Evolutionary conservation across 2,797 vertebrate species (phyloP), one percentile per base, ranked within the genome.

Genomic region (Catharus ustulatus): DNA sequence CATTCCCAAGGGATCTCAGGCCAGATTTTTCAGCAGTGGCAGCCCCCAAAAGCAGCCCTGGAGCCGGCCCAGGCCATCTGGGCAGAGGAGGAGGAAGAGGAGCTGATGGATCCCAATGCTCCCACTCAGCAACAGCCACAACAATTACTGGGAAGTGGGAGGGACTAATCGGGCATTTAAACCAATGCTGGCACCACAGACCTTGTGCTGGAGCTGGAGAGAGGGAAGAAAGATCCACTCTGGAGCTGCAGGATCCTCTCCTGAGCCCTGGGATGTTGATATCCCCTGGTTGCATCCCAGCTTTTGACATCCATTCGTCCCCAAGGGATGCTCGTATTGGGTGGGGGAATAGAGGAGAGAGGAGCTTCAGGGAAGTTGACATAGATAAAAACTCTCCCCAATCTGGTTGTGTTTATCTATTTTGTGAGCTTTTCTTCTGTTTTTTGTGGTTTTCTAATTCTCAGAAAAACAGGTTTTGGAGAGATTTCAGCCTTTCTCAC

Each of bases 141-240:
- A 79, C 8, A 0, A 94, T 94, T 92, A 71, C 34, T 30, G 48
- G 11, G 0, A 90, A 74, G 74, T 36, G 59, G 1, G 9, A 94
- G 48, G 34, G 61, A 93, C 74, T 95, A 89, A 92, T 87, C 67
- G 88, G 59, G 51, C 71, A 32, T 92, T 95, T 92, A 93, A 94
- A 93, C 69, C 46, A 42, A n/a, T 1, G 10, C 71, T 86, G 77
- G 82, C 89, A 91, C 80, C 6, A 5, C 30, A 29, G 68, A 13
- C 26, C 32, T 62, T 2, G 23, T 79, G 45, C 71, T 88, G 32
- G 23, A 67, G 87, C 58, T 4, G 55, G 49, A 61, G 55, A 78
- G 43, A 84, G 74, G 59, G 38, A 84, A 63, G 62, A 46, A 51
- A 84, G 49, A 32, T 40, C 80, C 68, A 7, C 24, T 69, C 54